Evolutionary conservation across 53 echinoderm and acorn worm species (phyloP).

Genomic region (Paelopatides confundens): DNA sequence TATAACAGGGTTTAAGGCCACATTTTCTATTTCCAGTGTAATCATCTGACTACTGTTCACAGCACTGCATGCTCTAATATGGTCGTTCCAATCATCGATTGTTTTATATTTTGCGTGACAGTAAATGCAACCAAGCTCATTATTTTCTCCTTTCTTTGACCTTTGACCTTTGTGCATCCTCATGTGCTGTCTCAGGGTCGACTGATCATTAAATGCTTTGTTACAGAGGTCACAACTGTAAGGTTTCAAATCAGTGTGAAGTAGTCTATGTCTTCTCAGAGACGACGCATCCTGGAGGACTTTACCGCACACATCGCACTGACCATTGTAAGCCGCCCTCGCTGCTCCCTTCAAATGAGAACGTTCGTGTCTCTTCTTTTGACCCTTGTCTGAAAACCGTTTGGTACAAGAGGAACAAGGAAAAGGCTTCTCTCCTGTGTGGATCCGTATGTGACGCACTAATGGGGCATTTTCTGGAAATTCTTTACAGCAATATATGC

Average conservation of each 20-base stretch:
- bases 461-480: slow-evolving; percentile 19
- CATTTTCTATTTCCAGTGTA: slow-evolving; percentile 19
- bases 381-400: slow-evolving; percentile 28
- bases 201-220: slow-evolving; percentile 15
- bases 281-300: slow-evolving; percentile 27
- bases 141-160: neutral
- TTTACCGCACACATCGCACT: slow-evolving; percentile 29
- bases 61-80: neutral
- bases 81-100: neutral
- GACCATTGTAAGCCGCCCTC: slow-evolving; percentile 36
- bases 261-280: neutral
- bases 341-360: neutral
- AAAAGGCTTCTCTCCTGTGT: slow-evolving; percentile 35
- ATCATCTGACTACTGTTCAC: neutral
- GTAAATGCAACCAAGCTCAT: neutral
- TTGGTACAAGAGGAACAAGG: neutral
- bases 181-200: slow-evolving; percentile 11
- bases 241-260: slow-evolving; percentile 10
- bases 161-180: slow-evolving; percentile 10
- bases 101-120: neutral
- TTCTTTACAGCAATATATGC: slow-evolving; percentile 8
- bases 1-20: slow-evolving; percentile 10
- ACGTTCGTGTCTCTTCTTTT: slow-evolving; percentile 29
- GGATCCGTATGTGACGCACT: slow-evolving; percentile 1
- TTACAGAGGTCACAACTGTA: neutral